phyloP scores from a whole-genome alignment of 1,140 invertebrate species.

The Drosophila nebulosa region DNA sequence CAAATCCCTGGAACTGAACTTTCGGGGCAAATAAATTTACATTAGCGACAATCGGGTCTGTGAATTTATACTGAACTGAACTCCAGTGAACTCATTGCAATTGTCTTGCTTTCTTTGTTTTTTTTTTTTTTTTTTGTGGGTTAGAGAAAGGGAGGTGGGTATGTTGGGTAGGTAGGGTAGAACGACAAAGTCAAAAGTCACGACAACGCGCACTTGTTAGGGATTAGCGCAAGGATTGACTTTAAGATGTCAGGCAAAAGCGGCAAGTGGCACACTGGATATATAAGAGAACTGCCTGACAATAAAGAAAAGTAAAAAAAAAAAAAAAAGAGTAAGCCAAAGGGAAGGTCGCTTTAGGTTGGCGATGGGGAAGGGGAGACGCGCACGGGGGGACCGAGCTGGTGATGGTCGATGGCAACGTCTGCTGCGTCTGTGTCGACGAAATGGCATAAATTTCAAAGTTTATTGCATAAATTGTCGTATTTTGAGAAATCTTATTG shows the following conservation, averaged over 20 bases:
- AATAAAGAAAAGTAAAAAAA: constrained; percentile 46
- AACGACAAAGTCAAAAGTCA: constrained; percentile 52
- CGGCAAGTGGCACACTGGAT: constrained; percentile 23
- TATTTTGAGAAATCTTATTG: constrained; percentile 79
- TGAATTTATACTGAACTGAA: background rate
- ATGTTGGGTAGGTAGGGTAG: background rate
- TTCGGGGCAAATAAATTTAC: constrained; percentile 54
- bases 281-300: constrained; percentile 44
- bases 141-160: background rate
- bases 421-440: constrained; percentile 35
- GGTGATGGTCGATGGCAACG: constrained; percentile 18
- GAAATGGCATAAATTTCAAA: constrained; percentile 76
- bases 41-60: constrained; percentile 54
- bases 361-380: constrained; percentile 18
- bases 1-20: constrained; percentile 44
- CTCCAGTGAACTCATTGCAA: background rate
- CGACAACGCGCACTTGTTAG: constrained; percentile 51
- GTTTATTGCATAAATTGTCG: constrained; percentile 80
- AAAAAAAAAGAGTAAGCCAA: constrained; percentile 26
- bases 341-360: no score
- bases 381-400: background rate
- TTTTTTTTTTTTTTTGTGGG: background rate
- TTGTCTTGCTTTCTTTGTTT: background rate
- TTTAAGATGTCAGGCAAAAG: constrained; percentile 56
- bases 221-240: constrained; percentile 75